Percentiles rank a stretch among this genome's conserved stretches.
These are phyloP conservation scores for Gadopsis marmoratus DNA, from an alignment of 2,797 vertebrate species.

Conservation along the genomic window DNA sequence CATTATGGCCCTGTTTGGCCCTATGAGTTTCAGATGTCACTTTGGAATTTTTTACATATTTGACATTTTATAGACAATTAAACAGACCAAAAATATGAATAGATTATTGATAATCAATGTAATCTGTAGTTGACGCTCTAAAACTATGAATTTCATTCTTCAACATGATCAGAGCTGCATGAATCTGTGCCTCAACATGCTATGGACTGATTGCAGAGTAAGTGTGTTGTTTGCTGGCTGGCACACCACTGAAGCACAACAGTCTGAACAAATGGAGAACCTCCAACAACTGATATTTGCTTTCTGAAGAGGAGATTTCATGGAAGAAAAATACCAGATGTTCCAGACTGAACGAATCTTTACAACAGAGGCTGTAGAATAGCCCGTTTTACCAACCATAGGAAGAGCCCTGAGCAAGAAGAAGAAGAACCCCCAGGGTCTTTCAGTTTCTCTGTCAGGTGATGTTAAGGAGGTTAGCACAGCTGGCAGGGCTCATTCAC, in stretches of 20 bases:
- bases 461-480: slow-evolving; percentile 49
- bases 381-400: slow-evolving; percentile 22
- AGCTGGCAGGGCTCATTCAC: slow-evolving; percentile 51
- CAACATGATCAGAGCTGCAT: not conserved
- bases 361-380: slow-evolving; percentile 44
- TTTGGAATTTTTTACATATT: not conserved
- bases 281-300: slow-evolving; percentile 11
- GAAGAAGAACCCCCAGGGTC: slow-evolving; percentile 14
- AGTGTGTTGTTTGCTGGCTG: not conserved
- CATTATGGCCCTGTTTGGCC: not conserved
- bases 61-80: not conserved
- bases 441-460: slow-evolving; percentile 27
- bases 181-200: not conserved
- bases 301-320: slow-evolving; percentile 22
- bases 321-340: slow-evolving; percentile 47
- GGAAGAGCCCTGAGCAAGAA: slow-evolving; percentile 11
- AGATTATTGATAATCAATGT: not conserved
- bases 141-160: not conserved
- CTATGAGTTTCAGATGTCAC: not conserved
- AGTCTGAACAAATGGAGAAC: not conserved
- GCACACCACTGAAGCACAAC: not conserved
- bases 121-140: not conserved
- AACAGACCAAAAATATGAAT: not conserved
- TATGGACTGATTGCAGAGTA: not conserved
- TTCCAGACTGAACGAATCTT: slow-evolving; percentile 24